Percentiles rank a stretch among this genome's conserved stretches.
Conservation (phyloP, 2,797 vertebrate species). For the Monodelphis domestica region DNA sequence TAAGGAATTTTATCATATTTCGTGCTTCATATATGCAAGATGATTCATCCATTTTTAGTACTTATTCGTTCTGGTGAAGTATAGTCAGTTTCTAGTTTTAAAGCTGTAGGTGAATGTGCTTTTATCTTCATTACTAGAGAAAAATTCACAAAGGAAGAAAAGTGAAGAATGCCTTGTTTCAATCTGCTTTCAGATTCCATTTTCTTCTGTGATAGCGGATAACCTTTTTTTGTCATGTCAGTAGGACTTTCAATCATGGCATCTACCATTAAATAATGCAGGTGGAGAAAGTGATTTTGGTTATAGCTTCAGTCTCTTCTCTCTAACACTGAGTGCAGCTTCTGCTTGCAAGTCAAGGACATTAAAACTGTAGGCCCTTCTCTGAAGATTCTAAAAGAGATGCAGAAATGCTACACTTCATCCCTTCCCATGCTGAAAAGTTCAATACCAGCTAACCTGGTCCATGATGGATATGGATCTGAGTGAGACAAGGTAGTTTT, state of each 20-base stretch:
- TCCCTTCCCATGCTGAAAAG: not conserved
- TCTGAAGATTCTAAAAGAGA: slow-evolving; percentile 6
- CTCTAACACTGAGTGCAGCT: slow-evolving; percentile 35
- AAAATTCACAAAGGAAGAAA: no score
- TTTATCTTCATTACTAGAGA: slow-evolving; percentile 47
- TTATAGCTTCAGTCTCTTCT: slow-evolving; percentile 31
- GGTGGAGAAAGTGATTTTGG: not conserved
- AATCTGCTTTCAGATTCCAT: no score
- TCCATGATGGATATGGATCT: not conserved
- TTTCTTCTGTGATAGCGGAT: no score
- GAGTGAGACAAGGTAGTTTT: not conserved
- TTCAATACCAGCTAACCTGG: not conserved
- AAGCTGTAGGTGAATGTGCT: slow-evolving; percentile 23
- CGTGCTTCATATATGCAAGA: slow-evolving; percentile 33
- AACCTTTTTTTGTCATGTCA: no score
- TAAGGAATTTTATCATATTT: not conserved
- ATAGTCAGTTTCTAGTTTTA: slow-evolving; percentile 46
- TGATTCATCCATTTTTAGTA: slow-evolving; percentile 34
- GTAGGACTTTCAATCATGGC: not conserved
- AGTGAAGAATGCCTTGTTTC: no score
- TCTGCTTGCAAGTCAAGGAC: slow-evolving; percentile 18
- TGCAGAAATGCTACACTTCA: not conserved
- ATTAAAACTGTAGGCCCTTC: not conserved
- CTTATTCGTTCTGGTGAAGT: not conserved
- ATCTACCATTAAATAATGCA: slow-evolving; percentile 5